Conservation (phyloP, 2,888 invertebrate genomes). For the Spilosoma lubricipeda region DNA sequence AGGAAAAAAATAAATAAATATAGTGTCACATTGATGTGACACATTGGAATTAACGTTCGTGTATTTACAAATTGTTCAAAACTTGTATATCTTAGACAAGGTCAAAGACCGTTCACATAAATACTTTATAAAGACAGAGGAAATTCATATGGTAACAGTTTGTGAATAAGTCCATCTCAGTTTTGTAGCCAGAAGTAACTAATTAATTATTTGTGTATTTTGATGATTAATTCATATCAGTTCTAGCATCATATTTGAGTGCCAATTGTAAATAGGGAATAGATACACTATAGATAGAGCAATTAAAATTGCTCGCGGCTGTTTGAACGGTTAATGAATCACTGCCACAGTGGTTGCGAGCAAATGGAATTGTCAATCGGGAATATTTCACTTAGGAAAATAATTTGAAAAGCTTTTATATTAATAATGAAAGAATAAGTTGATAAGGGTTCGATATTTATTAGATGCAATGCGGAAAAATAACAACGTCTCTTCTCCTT, state of each 20-base stretch:
- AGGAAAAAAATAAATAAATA: slow-evolving; percentile 46
- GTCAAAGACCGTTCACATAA: neutral
- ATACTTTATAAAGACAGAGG: neutral
- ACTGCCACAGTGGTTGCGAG: neutral
- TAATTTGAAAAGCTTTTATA: neutral
- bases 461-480: no score
- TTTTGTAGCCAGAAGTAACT: neutral
- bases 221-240: neutral
- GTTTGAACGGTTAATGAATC: neutral
- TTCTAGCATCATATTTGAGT: neutral
- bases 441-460: no score
- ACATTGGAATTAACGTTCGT: slow-evolving; percentile 14
- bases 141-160: neutral
- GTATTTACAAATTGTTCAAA: slow-evolving; percentile 5
- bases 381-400: neutral
- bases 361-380: neutral
- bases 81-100: slow-evolving; percentile 11
- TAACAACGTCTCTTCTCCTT: no score
- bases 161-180: neutral
- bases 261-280: neutral
- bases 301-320: neutral
- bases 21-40: slow-evolving; percentile 28
- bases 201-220: neutral
- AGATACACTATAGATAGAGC: neutral
- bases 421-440: no score